Conservation (phyloP, 1,140 invertebrate genomes). For the Drosophila albomicans region DNA sequence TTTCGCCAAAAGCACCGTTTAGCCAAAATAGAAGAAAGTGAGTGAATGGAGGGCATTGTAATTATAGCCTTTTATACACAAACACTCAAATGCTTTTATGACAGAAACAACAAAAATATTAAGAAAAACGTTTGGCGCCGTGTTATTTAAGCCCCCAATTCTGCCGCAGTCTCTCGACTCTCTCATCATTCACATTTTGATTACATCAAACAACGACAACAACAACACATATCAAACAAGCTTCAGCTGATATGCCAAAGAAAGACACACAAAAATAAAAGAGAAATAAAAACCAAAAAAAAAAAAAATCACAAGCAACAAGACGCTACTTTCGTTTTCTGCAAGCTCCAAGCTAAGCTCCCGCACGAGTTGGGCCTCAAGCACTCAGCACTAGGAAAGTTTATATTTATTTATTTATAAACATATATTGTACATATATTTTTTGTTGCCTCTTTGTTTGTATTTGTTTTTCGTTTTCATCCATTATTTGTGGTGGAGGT, state of each 20-base stretch:
- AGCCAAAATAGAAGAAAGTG: conserved; percentile 79
- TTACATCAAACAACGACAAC: conserved; percentile 72
- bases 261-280: conserved; percentile 43
- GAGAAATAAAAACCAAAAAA: conserved; percentile 32
- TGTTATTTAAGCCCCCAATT: not conserved
- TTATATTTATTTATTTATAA: conserved; percentile 23
- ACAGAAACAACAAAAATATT: conserved; percentile 1
- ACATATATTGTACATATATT: conserved; percentile 14
- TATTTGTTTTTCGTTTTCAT: no score
- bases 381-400: conserved; percentile 61
- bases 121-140: conserved; percentile 35
- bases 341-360: conserved; percentile 48
- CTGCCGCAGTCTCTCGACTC: not conserved
- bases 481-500: conserved; percentile 23
- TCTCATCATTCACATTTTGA: conserved; percentile 68
- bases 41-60: conserved; percentile 42
- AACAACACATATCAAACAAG: conserved; percentile 52
- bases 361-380: conserved; percentile 58
- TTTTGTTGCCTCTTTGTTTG: no score
- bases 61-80: conserved; percentile 28
- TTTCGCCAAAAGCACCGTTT: conserved; percentile 72
- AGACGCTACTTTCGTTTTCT: conserved; percentile 74
- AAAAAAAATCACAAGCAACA: conserved; percentile 39
- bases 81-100: conserved; percentile 36
- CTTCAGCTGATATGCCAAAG: conserved; percentile 11